Conservation (phyloP, 2,113 vertebrate species). For the Arvicanthis niloticus region DNA sequence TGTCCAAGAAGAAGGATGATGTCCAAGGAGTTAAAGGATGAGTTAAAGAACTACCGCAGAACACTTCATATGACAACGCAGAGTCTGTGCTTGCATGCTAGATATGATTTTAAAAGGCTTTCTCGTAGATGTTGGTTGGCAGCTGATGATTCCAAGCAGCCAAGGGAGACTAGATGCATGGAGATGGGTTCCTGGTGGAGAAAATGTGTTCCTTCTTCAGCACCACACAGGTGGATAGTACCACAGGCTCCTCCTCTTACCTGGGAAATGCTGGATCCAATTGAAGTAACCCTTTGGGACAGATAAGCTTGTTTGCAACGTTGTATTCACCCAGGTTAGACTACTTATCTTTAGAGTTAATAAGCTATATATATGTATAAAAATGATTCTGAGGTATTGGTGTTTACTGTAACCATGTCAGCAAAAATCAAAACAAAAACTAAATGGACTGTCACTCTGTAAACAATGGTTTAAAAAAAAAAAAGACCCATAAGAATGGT, state of each 20-base stretch:
- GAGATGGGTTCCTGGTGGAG: not conserved
- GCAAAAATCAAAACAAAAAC: conserved; percentile 28
- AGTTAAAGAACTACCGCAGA: not conserved
- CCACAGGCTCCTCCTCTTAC: conserved; percentile 26
- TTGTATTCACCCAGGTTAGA: not conserved
- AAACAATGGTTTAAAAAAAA: not conserved
- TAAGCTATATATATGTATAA: not conserved
- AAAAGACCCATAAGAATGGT: not conserved
- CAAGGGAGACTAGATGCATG: not conserved
- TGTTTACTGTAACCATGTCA: not conserved
- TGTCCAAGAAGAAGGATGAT: not conserved
- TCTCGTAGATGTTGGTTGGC: not conserved
- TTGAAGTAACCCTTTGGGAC: not conserved
- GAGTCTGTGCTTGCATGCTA: not conserved
- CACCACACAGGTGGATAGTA: conserved; percentile 81
- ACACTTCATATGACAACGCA: rapidly evolving
- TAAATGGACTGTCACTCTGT: conserved; percentile 17
- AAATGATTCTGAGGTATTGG: not conserved
- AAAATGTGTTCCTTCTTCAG: conserved; percentile 75
- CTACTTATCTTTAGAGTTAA: conserved; percentile 24
- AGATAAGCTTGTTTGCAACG: not conserved
- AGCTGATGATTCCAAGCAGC: not conserved
- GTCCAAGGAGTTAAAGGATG: not conserved
- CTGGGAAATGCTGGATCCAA: not conserved
- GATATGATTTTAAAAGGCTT: not conserved